Evolutionary conservation across 2,113 vertebrate genomes (phyloP).

Genomic region (Petrocephalus zakoni): DNA sequence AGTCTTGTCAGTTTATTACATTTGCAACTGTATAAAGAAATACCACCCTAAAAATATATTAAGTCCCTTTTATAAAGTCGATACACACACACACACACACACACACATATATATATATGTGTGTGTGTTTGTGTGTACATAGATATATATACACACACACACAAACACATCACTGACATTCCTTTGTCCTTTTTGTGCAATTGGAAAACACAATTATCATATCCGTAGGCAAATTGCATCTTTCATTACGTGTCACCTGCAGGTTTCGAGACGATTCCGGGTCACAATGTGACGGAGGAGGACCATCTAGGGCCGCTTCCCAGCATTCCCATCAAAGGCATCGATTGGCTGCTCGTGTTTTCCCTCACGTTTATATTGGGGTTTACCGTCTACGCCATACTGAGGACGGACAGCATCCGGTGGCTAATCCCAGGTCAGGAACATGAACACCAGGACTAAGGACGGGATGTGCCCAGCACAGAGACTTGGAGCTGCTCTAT

Average conservation of each 20-base stretch:
- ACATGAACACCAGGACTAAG: constrained; percentile 86
- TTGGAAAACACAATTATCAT: background rate
- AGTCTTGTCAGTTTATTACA: background rate
- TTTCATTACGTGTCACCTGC: constrained; percentile 18
- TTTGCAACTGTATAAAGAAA: background rate
- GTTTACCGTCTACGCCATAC: constrained; percentile 79
- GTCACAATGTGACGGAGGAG: constrained; percentile 64
- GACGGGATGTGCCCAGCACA: constrained; percentile 60
- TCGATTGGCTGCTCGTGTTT: constrained; percentile 94
- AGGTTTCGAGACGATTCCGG: constrained; percentile 79
- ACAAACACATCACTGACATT: too few relatives aligned
- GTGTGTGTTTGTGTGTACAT: too few relatives aligned
- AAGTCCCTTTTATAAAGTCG: background rate
- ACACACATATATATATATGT: too few relatives aligned
- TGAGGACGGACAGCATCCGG: constrained; percentile 86
- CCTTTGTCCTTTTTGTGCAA: background rate
- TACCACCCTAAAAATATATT: background rate
- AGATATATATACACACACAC: background rate
- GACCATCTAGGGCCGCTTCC: constrained; percentile 80
- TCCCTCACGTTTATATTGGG: constrained; percentile 81
- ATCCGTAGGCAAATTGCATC: background rate
- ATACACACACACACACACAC: background rate
- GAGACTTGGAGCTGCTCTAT: background rate
- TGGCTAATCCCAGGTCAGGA: constrained; percentile 94
- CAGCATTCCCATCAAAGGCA: constrained; percentile 68